Conservation (phyloP, 2,888 invertebrate species). For the Ophion ellenae region DNA sequence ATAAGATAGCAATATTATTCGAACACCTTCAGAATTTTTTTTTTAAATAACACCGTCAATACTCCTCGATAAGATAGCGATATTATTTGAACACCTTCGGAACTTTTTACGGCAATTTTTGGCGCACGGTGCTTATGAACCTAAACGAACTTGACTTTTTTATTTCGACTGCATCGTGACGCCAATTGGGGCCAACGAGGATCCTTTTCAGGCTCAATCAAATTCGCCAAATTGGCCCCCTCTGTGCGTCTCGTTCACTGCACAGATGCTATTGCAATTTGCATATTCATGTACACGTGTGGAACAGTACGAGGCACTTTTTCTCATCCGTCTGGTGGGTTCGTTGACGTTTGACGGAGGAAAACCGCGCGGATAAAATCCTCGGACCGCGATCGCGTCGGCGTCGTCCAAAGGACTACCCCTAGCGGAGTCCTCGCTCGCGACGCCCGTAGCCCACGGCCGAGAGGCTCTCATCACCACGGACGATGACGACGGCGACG, state of each 20-base stretch:
- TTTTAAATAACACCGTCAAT: neutral
- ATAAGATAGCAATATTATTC: neutral
- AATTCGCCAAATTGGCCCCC: neutral
- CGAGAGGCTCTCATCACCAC: slow-evolving; percentile 40
- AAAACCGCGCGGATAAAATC: neutral
- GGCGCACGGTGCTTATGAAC: no score
- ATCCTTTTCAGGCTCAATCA: neutral
- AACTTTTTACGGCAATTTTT: neutral
- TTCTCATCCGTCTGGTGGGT: neutral
- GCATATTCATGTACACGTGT: neutral
- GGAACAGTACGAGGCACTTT: neutral
- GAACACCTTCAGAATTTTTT: no score
- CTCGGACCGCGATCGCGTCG: slow-evolving; percentile 1
- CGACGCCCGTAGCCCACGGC: slow-evolving; percentile 15
- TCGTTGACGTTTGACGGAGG: neutral
- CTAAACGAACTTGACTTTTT: no score
- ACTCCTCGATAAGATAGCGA: no score
- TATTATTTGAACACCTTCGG: neutral
- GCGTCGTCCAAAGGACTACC: slow-evolving; percentile 29
- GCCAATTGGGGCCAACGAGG: neutral
- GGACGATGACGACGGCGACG: slow-evolving; percentile 40
- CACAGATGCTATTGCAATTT: neutral
- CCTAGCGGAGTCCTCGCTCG: slow-evolving; percentile 28
- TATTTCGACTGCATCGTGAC: no score
- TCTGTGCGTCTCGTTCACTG: neutral